Evolutionary conservation across 2,113 vertebrate genomes (phyloP).

Genomic region (Kobus ellipsiprymnus): DNA sequence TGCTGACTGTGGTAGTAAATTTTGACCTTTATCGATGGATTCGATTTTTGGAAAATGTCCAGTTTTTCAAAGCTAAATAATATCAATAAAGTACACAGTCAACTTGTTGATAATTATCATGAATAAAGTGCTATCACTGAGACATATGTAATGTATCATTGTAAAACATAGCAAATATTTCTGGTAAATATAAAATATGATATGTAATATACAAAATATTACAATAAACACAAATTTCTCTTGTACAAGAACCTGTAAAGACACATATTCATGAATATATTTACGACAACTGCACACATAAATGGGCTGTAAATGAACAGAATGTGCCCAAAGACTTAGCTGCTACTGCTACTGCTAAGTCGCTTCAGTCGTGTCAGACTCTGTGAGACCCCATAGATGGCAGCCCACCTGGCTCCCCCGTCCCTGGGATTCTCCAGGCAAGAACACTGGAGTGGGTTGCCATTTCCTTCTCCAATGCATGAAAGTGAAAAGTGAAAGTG

Average conservation of each 20-base stretch:
- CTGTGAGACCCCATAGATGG: accelerated
- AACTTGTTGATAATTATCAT: not conserved
- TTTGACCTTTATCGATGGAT: not conserved
- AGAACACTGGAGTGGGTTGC: too few species aligned
- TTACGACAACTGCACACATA: not conserved
- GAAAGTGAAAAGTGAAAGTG: too few species aligned
- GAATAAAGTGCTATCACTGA: not conserved
- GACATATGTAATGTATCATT: not conserved
- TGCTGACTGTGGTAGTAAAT: not conserved
- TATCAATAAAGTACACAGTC: not conserved
- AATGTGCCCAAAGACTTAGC: not conserved
- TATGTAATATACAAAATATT: not conserved
- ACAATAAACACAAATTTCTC: not conserved
- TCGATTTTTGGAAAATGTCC: not conserved
- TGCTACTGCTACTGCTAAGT: too few species aligned
- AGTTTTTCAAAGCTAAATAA: not conserved
- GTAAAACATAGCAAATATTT: not conserved
- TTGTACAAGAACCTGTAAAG: not conserved
- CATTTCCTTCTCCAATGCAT: too few species aligned
- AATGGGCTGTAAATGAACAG: not conserved
- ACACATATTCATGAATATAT: not conserved
- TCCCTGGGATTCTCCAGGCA: too few species aligned
- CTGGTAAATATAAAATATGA: not conserved
- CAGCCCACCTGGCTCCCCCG: accelerated
- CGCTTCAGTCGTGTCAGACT: too few species aligned